Evolutionary conservation across 2,888 invertebrate genomes (phyloP).

Genomic region (Geotrupes spiniger): DNA sequence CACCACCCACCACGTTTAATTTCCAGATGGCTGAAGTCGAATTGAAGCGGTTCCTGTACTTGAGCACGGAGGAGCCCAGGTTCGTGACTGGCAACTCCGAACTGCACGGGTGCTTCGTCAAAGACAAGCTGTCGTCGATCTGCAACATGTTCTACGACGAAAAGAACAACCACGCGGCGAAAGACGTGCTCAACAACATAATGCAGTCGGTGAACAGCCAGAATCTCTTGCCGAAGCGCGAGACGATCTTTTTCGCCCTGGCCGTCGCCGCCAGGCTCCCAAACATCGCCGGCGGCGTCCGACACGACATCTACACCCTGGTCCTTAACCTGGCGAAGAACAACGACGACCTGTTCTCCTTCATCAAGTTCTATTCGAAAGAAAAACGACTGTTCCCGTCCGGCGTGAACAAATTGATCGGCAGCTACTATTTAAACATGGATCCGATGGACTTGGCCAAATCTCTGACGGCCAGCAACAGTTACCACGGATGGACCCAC

Average conservation of each 20-base stretch:
- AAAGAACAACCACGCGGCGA: background rate
- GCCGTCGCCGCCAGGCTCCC: constrained; percentile 21
- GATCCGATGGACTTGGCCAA: constrained; percentile 61
- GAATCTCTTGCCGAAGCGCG: constrained; percentile 29
- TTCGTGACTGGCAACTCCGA: constrained; percentile 40
- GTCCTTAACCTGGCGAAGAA: constrained; percentile 56
- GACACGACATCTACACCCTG: constrained; percentile 26
- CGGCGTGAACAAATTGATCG: constrained; percentile 55
- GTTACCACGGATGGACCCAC: constrained; percentile 68
- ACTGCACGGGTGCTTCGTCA: constrained; percentile 26
- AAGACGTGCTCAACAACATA: background rate
- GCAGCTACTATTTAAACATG: constrained; percentile 63
- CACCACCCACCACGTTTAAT: too few species aligned
- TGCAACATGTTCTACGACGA: constrained; percentile 13
- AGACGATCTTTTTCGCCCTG: constrained; percentile 36
- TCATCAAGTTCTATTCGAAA: constrained; percentile 37
- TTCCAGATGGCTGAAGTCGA: constrained; percentile 24
- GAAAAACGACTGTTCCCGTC: constrained; percentile 30
- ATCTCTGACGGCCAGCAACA: constrained; percentile 61
- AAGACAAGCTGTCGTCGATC: constrained; percentile 19
- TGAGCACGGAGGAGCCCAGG: constrained; percentile 30
- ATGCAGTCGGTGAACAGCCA: constrained; percentile 1
- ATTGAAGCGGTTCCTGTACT: constrained; percentile 39
- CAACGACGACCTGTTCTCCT: constrained; percentile 53
- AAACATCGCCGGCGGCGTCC: constrained; percentile 1